Conservation (phyloP, 2,888 invertebrate species). For the Seladonia tumulorum region DNA sequence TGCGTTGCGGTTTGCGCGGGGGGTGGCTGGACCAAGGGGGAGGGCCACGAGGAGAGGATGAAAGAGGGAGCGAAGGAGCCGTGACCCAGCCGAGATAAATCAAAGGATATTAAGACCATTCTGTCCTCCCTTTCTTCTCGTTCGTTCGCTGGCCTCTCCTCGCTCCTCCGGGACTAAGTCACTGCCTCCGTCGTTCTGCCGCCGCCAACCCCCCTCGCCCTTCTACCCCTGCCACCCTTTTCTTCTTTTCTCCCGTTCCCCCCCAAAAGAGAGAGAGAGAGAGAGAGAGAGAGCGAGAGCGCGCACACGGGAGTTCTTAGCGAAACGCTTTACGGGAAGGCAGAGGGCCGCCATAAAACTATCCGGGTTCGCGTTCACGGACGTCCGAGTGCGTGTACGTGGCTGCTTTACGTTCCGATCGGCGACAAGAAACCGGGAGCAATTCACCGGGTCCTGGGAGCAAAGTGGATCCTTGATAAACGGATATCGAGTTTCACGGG, state of each 20-base stretch:
- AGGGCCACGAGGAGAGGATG: slow-evolving; percentile 21
- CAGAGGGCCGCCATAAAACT: slow-evolving; percentile 79
- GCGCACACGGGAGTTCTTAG: slow-evolving; percentile 63
- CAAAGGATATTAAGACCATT: slow-evolving; percentile 83
- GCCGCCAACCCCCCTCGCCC: background rate
- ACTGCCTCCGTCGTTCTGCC: slow-evolving; percentile 29
- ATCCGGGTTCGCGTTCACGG: slow-evolving; percentile 66
- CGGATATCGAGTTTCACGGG: slow-evolving; percentile 68
- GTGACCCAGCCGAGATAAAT: slow-evolving; percentile 83
- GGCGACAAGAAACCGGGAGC: slow-evolving; percentile 71
- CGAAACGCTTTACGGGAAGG: slow-evolving; percentile 77
- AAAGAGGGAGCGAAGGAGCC: slow-evolving; percentile 75
- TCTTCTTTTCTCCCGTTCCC: slow-evolving; percentile 8
- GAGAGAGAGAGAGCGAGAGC: background rate
- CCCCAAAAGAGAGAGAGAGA: no score
- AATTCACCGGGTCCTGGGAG: slow-evolving; percentile 62
- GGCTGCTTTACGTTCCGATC: slow-evolving; percentile 74
- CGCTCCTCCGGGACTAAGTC: slow-evolving; percentile 38
- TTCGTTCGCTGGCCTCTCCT: slow-evolving; percentile 31
- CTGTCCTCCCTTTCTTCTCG: slow-evolving; percentile 57
- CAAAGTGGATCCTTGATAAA: slow-evolving; percentile 70
- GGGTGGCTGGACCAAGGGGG: slow-evolving; percentile 42
- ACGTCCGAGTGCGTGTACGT: slow-evolving; percentile 64
- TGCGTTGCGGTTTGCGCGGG: slow-evolving; percentile 75
- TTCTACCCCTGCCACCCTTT: slow-evolving; percentile 3